A percentile compares a stretch with the other conserved stretches of the same genome.
These are phyloP conservation scores for Drosophila nigricruria DNA, from an alignment of 2,888 invertebrate genomes.

Conservation along the genomic window DNA sequence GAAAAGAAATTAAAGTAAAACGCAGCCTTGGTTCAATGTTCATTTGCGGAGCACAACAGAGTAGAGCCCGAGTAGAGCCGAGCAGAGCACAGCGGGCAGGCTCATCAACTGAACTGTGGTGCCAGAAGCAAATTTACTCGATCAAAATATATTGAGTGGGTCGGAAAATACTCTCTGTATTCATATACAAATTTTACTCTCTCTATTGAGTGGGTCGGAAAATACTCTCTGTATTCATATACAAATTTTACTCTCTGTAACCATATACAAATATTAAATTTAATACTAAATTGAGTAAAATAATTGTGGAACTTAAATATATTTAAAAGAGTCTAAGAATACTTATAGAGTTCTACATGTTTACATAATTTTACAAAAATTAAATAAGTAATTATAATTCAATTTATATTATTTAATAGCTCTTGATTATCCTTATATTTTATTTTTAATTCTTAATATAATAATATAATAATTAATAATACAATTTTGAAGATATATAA, in stretches of 20 bases:
- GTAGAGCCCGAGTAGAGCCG: background rate
- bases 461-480: too few species aligned
- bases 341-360: too few species aligned
- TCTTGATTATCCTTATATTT: too few species aligned
- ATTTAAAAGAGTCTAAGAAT: too few species aligned
- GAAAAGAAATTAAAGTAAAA: conserved; percentile 60
- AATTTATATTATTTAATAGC: too few species aligned
- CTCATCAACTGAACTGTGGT: conserved; percentile 21
- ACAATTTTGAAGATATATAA: too few species aligned
- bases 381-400: too few species aligned
- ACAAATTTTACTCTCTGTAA: background rate
- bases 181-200: too few species aligned
- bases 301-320: background rate
- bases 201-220: background rate
- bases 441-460: too few species aligned
- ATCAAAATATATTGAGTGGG: conserved; percentile 8
- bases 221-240: background rate
- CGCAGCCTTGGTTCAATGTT: conserved; percentile 22
- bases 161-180: background rate
- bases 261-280: too few species aligned
- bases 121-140: conserved; percentile 4
- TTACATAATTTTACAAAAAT: too few species aligned
- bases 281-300: too few species aligned
- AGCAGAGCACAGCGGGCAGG: conserved; percentile 2
- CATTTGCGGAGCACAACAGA: conserved; percentile 30